phyloP scores from a whole-genome alignment of 2,888 invertebrate species.

The Cerceris rybyensis region DNA sequence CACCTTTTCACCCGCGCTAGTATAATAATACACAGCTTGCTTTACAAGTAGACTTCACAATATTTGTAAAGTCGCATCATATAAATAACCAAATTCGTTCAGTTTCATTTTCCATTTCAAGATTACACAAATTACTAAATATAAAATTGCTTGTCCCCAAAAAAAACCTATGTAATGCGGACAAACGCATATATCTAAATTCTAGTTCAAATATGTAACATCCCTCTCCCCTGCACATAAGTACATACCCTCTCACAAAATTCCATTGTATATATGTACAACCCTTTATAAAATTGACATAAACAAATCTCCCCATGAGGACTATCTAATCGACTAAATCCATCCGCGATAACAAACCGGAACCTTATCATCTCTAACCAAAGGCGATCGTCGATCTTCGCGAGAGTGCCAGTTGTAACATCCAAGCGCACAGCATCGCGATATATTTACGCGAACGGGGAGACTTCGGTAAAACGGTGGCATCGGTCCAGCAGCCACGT shows the following conservation, averaged over 20 bases:
- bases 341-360: not conserved
- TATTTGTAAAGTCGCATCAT: too few relatives aligned
- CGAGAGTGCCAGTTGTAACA: conserved; percentile 24
- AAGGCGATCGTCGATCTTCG: not conserved
- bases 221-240: too few relatives aligned
- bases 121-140: too few relatives aligned
- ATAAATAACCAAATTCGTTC: too few relatives aligned
- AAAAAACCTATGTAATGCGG: too few relatives aligned
- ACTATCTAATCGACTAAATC: not conserved
- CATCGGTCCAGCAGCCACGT: conserved; percentile 77
- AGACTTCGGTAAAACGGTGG: conserved; percentile 77
- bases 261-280: not conserved
- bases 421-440: conserved; percentile 52
- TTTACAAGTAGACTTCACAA: too few relatives aligned
- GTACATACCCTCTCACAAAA: not conserved
- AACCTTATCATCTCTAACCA: conserved; percentile 10
- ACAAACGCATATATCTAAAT: too few relatives aligned
- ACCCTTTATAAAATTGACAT: not conserved
- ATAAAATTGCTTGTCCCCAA: too few relatives aligned
- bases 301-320: not conserved
- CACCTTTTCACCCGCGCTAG: too few relatives aligned
- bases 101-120: too few relatives aligned
- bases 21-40: too few relatives aligned
- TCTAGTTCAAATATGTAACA: too few relatives aligned
- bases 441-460: conserved; percentile 81